Base-by-base conservation (phyloP, 2,888 invertebrate genomes). In the Tetragonisca angustula region DNA sequence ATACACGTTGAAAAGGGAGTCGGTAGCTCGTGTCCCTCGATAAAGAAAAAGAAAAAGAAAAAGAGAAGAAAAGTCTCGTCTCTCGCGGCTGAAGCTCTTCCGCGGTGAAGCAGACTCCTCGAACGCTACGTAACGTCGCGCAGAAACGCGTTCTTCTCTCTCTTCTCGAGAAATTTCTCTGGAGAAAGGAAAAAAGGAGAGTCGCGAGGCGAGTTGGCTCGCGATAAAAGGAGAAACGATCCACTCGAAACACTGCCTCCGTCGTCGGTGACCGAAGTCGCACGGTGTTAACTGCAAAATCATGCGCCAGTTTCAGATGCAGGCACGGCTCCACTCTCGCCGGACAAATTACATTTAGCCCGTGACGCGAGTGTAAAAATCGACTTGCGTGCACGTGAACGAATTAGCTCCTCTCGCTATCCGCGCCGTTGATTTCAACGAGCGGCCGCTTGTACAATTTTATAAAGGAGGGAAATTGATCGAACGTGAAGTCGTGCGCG, bases 261-360 rank as follows among this genome's bases (percentile, higher is more conserved):
- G 13, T 62, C 5, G 21, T 2, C 27, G 27, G 27, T 17, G 61
- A 17, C 59, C 54, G 67, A 61, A 36, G 62, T 43, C 5, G 32
- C 27, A 11, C 27, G 62, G 36, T 69, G 76, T 81, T 76, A 81
- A 73, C 68, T 81, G 76, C 73, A 69, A 68, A 81, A 78, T 73
- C 77, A 62, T 80, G 71, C 67, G 76, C 27, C 62, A 50, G 27
- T 71, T 68, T 59, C 65, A 43, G 43, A 43, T 9, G 49, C 43
- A 32, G 71, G 71, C 54, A 69, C 36, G 62, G 71, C 36, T 68
- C 62, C 75, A 71, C 70, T 68, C 81, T 32, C 27, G 15, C 21
- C 52, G 43, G 19, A 59, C 56, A 67, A 84, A 74, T 79, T 68
- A 74, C 56, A 70, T 78, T 74, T 62, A 9, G 61, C 17, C 15